Base-by-base conservation (phyloP, 2,888 invertebrate genomes). In the Cerceris rybyensis region DNA sequence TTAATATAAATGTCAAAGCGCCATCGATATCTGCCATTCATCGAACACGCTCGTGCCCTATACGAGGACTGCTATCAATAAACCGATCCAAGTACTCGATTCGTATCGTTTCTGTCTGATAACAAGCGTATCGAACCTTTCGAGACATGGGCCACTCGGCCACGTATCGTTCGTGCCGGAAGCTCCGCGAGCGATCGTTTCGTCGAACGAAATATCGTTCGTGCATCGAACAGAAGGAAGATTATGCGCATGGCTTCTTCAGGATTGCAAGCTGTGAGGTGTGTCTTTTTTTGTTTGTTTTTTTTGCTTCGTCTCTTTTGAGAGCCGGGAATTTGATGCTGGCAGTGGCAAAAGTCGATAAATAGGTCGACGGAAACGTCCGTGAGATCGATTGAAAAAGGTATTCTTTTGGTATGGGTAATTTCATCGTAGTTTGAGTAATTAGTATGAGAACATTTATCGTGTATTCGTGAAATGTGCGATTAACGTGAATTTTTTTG, bases 1-100 rank as follows among this genome's bases (percentile, higher is more conserved):
- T 84, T 84, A 84, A 84, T 83, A 83, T 85, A 78, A 84, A 83
- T 67, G 84, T 84, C 83, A 84, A 68, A 77, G 81, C 16, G 78
- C 83, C 75, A 83, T 84, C 83, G 81, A 84, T 84, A 81, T 69
- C 81, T 73, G 83, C 73, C 78, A 78, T 70, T 76, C 73, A 72
- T 73, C 60, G 70, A 63, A 66, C 78, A 52, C 70, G 74, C 57
- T 16, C 13, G 17, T n/a, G 28, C 50, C 49, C 57, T 55, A 70
- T 64, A 71, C 46, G 59, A 65, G 59, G 59, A 17, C n/a, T 7
- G 16, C 16, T 16, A 9, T n/a, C 52, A 43, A 59, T 17, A 16
- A 46, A 46, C 65, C 52, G 61, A 67, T 64, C 49, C 66, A 43
- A 39, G n/a, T 49, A 59, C 43, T 68, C 69, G 69, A 65, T 70